A percentile compares a stretch with the other conserved stretches of the same genome.
Evolutionary conservation across 2,113 vertebrate species (phyloP).

Genomic region (Lathamus discolor): DNA sequence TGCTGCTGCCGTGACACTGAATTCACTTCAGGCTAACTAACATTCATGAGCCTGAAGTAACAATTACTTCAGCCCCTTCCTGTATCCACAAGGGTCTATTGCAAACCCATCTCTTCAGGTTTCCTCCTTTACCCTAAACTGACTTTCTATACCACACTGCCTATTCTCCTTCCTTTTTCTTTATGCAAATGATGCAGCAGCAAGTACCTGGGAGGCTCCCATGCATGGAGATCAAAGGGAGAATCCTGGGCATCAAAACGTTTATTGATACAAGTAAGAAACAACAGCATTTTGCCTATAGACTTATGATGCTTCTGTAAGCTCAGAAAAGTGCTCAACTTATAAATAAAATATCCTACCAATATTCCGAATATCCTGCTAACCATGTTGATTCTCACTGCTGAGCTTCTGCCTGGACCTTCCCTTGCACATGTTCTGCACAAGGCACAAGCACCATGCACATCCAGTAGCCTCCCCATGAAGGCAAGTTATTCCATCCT

Average conservation of each 20-base stretch:
- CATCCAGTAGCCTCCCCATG: background rate
- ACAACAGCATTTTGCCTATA: background rate
- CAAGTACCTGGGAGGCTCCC: background rate
- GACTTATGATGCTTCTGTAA: background rate
- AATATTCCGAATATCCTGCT: background rate
- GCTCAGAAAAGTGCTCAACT: background rate
- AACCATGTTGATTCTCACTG: background rate
- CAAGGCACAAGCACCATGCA: background rate
- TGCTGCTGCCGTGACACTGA: background rate
- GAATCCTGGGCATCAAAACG: background rate
- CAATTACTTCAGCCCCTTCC: fast-evolving
- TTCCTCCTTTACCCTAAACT: background rate
- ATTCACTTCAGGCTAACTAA: background rate
- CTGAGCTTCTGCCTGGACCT: background rate
- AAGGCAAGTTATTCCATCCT: background rate
- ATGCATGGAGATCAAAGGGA: fast-evolving
- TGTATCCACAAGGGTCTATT: fast-evolving
- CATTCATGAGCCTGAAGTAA: background rate
- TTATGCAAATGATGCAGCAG: background rate
- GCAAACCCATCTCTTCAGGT: background rate
- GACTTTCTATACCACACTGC: background rate
- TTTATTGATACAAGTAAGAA: background rate
- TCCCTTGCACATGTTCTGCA: fast-evolving
- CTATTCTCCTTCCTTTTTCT: background rate
- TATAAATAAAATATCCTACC: background rate